Conservation (phyloP, 2,797 vertebrate genomes). For the Hybognathus amarus region DNA sequence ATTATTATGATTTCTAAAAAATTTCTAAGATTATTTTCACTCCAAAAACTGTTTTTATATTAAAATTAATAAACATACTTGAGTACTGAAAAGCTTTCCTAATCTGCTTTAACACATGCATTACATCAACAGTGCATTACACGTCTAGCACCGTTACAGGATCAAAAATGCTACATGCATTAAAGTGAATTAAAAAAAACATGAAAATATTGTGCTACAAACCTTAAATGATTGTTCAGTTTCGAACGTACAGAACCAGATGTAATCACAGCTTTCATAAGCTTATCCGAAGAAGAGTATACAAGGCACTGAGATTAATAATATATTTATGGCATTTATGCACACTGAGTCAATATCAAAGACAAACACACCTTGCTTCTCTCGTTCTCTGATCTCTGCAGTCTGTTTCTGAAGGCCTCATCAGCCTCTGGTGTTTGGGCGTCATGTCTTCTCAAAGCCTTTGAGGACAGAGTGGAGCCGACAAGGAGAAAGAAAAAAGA, state of each 20-base stretch:
- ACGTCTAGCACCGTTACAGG: background rate
- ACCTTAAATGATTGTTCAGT: background rate
- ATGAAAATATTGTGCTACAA: background rate
- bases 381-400: constrained; percentile 82
- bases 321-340: constrained; percentile 25
- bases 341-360: constrained; percentile 56
- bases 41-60: background rate
- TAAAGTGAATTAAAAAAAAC: background rate
- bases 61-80: background rate
- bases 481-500: constrained; percentile 7
- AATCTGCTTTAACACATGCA: background rate
- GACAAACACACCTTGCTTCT: constrained; percentile 79
- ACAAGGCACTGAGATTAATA: constrained; percentile 7
- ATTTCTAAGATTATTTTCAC: background rate
- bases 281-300: background rate
- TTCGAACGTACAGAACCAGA: background rate
- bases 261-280: constrained; percentile 7
- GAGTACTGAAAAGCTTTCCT: background rate
- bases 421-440: constrained; percentile 74
- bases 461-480: background rate
- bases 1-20: background rate
- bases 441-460: constrained; percentile 82
- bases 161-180: background rate
- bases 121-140: background rate
- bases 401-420: constrained; percentile 75